Evolutionary conservation across 2,888 invertebrate species (phyloP).

Genomic region (Theretra japonica): DNA sequence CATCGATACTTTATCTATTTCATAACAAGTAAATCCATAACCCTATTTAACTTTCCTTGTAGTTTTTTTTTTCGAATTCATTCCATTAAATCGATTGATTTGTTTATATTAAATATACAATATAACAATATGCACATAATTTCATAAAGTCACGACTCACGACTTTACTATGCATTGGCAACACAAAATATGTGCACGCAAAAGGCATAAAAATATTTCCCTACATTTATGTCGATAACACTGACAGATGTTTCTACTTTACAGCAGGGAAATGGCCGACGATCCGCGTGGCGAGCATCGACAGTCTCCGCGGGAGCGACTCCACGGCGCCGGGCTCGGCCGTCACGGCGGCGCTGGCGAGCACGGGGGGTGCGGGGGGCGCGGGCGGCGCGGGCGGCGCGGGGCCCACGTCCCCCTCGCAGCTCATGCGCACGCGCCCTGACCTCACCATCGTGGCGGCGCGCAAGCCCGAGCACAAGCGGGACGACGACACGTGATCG

Average conservation of each 20-base stretch:
- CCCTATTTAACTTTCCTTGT: no score
- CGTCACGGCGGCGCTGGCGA: conserved; percentile 30
- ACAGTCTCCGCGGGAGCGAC: conserved; percentile 59
- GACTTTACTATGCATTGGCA: no score
- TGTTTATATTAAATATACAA: no score
- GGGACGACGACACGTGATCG: conserved; percentile 56
- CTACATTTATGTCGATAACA: no score
- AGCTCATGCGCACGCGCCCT: conserved; percentile 73
- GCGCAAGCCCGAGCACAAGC: conserved; percentile 46
- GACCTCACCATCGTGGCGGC: conserved; percentile 79
- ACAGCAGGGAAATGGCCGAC: conserved; percentile 72
- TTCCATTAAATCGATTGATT: no score
- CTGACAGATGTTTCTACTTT: not conserved
- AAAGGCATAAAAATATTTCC: no score
- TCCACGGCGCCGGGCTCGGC: conserved; percentile 30
- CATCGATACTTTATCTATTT: not conserved
- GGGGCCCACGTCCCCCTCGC: conserved; percentile 58
- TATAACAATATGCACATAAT: no score
- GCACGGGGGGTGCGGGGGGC: conserved; percentile 29
- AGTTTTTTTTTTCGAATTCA: no score
- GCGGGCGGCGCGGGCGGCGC: conserved; percentile 28
- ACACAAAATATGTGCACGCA: no score
- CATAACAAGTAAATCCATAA: no score
- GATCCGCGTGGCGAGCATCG: conserved; percentile 75
- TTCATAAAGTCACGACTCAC: no score